Percentiles rank a stretch among this genome's conserved stretches.
Conservation (phyloP, 1,140 invertebrate genomes). For the Drosophila tristis region DNA sequence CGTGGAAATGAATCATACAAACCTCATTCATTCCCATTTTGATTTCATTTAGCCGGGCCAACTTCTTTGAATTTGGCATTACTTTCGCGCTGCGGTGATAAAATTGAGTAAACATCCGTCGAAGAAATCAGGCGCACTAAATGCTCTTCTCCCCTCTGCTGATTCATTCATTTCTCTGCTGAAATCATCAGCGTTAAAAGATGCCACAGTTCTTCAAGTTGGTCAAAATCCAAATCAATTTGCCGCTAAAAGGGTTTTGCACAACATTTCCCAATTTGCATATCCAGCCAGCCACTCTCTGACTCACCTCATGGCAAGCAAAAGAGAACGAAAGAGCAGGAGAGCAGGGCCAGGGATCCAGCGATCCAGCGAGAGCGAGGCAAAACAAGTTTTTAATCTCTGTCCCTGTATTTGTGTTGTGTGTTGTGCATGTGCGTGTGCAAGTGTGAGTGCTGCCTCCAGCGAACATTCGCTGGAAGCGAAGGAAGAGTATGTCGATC, state of each 20-base stretch:
- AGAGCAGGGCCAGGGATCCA: slow-evolving; percentile 1
- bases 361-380: slow-evolving; percentile 13
- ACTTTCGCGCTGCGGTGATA: slow-evolving; percentile 43
- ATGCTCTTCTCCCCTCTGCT: background rate
- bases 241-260: slow-evolving; percentile 13
- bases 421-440: slow-evolving; percentile 21
- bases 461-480: slow-evolving; percentile 2
- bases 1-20: slow-evolving; percentile 56
- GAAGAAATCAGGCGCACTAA: slow-evolving; percentile 13
- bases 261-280: slow-evolving; percentile 55
- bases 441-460: background rate
- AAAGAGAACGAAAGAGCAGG: background rate
- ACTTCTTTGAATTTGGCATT: slow-evolving; percentile 65
- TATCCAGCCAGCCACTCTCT: slow-evolving; percentile 7
- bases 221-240: slow-evolving; percentile 26
- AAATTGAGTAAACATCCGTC: slow-evolving; percentile 70
- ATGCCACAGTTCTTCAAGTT: slow-evolving; percentile 24
- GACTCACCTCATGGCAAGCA: slow-evolving; percentile 26
- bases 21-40: slow-evolving; percentile 27
- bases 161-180: slow-evolving; percentile 31
- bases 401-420: slow-evolving; percentile 24
- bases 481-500: slow-evolving; percentile 2
- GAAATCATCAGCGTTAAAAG: slow-evolving; percentile 15
- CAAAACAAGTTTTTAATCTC: slow-evolving; percentile 55
- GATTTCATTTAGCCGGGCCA: slow-evolving; percentile 32